phyloP scores from a whole-genome alignment of 2,797 vertebrate genomes.

The Ptychobarbus kaznakovi region DNA sequence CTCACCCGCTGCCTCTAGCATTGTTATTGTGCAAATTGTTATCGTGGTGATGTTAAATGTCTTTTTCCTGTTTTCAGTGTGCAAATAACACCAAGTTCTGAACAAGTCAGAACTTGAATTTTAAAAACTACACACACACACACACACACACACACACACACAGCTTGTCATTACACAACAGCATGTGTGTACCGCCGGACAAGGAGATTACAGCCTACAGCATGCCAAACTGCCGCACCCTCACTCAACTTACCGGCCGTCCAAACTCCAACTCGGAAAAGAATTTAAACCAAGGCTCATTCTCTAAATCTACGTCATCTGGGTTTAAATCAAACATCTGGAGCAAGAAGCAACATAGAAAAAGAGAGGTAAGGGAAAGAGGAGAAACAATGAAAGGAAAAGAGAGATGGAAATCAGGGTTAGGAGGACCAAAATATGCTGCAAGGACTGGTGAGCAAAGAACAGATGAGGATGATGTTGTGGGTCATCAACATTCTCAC shows the following conservation, averaged over 20 bases:
- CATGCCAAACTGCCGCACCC: constrained; percentile 71
- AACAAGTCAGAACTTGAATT: constrained; percentile 25
- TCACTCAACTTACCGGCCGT: constrained; percentile 90
- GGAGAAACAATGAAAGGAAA: constrained; percentile 62
- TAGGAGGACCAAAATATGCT: constrained; percentile 65
- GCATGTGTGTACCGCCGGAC: neutral
- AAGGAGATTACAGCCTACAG: constrained; percentile 25
- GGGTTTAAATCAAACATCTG: constrained; percentile 90
- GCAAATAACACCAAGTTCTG: constrained; percentile 17
- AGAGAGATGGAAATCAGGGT: constrained; percentile 74
- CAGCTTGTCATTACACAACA: constrained; percentile 32
- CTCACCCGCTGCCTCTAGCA: neutral
- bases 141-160: constrained; percentile 13
- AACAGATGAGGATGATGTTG: constrained; percentile 60
- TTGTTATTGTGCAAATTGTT: constrained; percentile 17
- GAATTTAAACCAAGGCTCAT: constrained; percentile 99
- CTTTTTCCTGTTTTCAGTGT: neutral
- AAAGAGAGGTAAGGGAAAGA: constrained; percentile 65
- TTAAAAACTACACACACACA: constrained; percentile 24
- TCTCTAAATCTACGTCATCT: constrained; percentile 99
- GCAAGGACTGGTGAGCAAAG: constrained; percentile 60
- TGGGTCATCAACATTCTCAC: constrained; percentile 27
- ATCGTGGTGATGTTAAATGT: neutral
- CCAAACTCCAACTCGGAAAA: constrained; percentile 99
- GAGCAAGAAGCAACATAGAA: constrained; percentile 77